phyloP scores from a whole-genome alignment of 2,797 vertebrate genomes.

The Apogon hyalosoma region DNA sequence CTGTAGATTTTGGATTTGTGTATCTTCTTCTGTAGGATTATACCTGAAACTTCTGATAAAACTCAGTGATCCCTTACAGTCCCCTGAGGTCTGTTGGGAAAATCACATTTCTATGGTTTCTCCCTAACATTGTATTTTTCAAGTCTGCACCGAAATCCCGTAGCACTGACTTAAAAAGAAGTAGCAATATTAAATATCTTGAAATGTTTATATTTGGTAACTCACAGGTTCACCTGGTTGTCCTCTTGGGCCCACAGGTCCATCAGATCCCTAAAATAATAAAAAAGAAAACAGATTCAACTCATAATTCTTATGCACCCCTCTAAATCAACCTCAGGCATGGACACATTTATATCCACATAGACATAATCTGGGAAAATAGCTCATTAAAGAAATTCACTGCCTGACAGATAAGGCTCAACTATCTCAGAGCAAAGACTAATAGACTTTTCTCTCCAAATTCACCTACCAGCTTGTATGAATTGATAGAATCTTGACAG shows the following conservation, averaged over 20 bases:
- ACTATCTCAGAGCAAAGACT: conserved; percentile 56
- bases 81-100: conserved; percentile 8
- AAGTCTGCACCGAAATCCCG: neutral
- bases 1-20: conserved; percentile 17
- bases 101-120: conserved; percentile 27
- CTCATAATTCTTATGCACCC: conserved; percentile 30
- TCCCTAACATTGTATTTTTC: neutral
- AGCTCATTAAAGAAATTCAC: conserved; percentile 67
- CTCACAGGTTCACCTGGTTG: conserved; percentile 94
- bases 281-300: conserved; percentile 35
- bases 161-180: neutral
- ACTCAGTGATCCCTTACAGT: conserved; percentile 20
- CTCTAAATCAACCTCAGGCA: conserved; percentile 29
- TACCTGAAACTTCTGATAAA: conserved; percentile 9
- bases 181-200: too few relatives aligned
- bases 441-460: conserved; percentile 52
- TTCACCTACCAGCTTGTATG: conserved; percentile 32
- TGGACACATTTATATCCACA: conserved; percentile 51
- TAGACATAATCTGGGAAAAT: conserved; percentile 61
- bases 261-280: conserved; percentile 86
- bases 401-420: conserved; percentile 62
- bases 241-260: conserved; percentile 89
- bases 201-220: conserved; percentile 43
- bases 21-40: conserved; percentile 13
- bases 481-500: conserved; percentile 53